These are phyloP conservation scores for Cyprinodon diabolis DNA, from an alignment of 2,797 vertebrate species.

Conservation along the genomic window DNA sequence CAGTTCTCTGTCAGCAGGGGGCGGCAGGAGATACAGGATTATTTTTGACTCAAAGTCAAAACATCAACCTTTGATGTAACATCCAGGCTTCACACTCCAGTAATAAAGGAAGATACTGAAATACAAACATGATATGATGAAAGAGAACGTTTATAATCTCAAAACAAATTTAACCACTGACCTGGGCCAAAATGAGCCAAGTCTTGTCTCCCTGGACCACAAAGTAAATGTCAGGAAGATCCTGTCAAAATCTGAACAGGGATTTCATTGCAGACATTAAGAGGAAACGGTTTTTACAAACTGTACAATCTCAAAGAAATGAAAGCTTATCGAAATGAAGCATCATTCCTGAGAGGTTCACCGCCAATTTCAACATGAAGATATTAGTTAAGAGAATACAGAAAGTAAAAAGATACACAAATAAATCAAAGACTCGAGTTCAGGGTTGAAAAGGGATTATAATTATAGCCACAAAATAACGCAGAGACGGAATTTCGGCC, in stretches of 20 bases:
- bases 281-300: slow-evolving; percentile 79
- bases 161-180: slow-evolving; percentile 81
- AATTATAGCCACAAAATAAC: slow-evolving; percentile 57
- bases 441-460: slow-evolving; percentile 57
- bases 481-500: slow-evolving; percentile 50
- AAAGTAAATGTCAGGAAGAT: slow-evolving; percentile 83
- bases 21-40: slow-evolving; percentile 16
- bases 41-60: slow-evolving; percentile 19
- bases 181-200: slow-evolving; percentile 82
- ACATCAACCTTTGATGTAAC: slow-evolving; percentile 35
- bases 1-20: slow-evolving; percentile 45
- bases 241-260: slow-evolving; percentile 36
- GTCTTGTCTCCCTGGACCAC: slow-evolving; percentile 79
- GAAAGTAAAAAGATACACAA: slow-evolving; percentile 56
- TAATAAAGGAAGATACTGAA: slow-evolving; percentile 83
- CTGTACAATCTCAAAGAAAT: slow-evolving; percentile 79
- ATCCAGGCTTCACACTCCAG: slow-evolving; percentile 89
- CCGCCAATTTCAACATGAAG: neutral
- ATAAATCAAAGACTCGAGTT: slow-evolving; percentile 44
- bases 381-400: neutral
- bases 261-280: slow-evolving; percentile 65
- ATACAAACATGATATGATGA: slow-evolving; percentile 82
- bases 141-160: slow-evolving; percentile 57
- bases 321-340: slow-evolving; percentile 18
- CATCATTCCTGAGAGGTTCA: neutral